Conservation (phyloP, 2,113 vertebrate species). For the Heterotilapia buettikoferi region DNA sequence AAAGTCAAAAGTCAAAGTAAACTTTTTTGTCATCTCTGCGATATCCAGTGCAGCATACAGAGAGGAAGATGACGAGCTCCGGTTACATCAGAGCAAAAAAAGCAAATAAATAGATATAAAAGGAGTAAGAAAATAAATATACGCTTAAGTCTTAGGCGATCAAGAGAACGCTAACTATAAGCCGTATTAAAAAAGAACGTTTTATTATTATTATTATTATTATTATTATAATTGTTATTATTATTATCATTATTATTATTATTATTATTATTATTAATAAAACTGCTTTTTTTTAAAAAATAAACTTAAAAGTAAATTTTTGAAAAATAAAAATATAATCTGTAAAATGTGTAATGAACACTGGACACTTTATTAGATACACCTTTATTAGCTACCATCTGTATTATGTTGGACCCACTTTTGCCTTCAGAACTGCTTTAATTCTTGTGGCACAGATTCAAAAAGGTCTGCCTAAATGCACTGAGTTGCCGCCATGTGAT, state of each 20-base stretch:
- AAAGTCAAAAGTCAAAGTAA: not conserved
- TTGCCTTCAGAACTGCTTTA: not conserved
- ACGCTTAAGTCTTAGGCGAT: not conserved
- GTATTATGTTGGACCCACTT: not conserved
- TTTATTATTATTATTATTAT: not conserved
- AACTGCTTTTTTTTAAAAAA: not conserved
- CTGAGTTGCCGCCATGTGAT: not conserved
- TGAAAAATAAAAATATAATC: not conserved
- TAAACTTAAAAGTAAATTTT: not conserved
- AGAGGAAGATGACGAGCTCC: not conserved
- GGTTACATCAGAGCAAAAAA: not conserved
- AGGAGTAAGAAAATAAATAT: not conserved
- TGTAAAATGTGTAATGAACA: not conserved
- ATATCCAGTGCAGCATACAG: not conserved
- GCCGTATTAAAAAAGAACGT: fast-evolving
- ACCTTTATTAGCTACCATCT: not conserved
- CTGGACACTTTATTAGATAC: not conserved
- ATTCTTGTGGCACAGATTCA: not conserved
- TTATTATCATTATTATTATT: not conserved
- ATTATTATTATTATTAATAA: not conserved
- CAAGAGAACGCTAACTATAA: not conserved
- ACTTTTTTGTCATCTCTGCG: not conserved
- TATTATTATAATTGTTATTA: not conserved
- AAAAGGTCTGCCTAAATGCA: not conserved
- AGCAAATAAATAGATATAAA: not conserved